Percentiles rank a stretch among this genome's conserved stretches.
Conservation (phyloP, 2,113 vertebrate species). For the Brienomyrus longianalis region DNA sequence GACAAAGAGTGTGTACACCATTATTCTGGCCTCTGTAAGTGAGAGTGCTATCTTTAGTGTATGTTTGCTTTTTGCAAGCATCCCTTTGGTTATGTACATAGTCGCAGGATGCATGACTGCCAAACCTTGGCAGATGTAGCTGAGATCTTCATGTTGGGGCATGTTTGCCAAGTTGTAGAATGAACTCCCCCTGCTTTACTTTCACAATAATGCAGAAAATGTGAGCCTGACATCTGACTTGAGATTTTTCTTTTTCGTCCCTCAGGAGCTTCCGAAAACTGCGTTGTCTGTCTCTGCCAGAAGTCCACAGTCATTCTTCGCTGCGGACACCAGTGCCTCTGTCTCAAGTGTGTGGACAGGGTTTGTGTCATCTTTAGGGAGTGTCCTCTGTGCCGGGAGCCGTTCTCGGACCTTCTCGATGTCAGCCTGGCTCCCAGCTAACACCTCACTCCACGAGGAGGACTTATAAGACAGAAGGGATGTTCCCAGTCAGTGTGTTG, state of each 20-base stretch:
- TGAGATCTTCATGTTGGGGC: background rate
- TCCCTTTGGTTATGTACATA: background rate
- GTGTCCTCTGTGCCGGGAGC: constrained; percentile 55
- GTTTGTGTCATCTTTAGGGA: constrained; percentile 37
- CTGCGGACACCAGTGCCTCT: constrained; percentile 60
- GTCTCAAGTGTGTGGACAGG: constrained; percentile 31
- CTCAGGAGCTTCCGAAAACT: constrained; percentile 27
- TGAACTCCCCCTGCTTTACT: background rate
- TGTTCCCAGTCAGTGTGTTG: background rate
- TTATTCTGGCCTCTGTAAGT: background rate
- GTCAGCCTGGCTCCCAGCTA: background rate
- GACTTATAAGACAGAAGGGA: background rate
- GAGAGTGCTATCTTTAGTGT: background rate
- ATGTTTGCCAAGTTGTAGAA: background rate
- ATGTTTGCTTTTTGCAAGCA: background rate
- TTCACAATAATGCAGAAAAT: background rate
- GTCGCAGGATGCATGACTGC: background rate
- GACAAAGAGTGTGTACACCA: background rate
- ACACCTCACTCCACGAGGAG: background rate
- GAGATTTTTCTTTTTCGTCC: background rate
- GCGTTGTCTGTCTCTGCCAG: constrained; percentile 48
- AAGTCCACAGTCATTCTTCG: constrained; percentile 28
- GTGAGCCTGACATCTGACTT: background rate
- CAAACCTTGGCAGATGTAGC: background rate
- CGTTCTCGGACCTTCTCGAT: constrained; percentile 2